phyloP scores from a whole-genome alignment of 2,113 vertebrate genomes.

The Cyanoliseus patagonus region DNA sequence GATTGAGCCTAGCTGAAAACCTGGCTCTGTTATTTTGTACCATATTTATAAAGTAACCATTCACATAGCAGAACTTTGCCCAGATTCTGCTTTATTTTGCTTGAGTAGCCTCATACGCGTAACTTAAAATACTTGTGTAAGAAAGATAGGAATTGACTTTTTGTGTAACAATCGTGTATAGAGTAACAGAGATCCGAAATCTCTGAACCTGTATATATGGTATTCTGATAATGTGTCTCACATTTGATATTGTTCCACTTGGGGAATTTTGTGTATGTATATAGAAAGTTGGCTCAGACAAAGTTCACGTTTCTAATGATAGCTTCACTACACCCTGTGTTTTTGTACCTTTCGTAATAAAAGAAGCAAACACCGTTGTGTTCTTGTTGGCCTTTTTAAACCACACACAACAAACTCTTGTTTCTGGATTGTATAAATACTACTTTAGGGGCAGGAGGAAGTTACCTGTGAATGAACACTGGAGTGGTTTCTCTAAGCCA shows the following conservation, averaged over 20 bases:
- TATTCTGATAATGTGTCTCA: conserved; percentile 74
- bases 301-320: conserved; percentile 10
- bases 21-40: not conserved
- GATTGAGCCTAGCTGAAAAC: not conserved
- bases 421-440: not conserved
- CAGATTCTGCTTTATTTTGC: not conserved
- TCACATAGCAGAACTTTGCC: not conserved
- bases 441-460: not conserved
- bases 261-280: conserved; percentile 77
- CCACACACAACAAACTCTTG: not conserved
- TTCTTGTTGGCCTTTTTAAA: not conserved
- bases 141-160: not conserved
- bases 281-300: conserved; percentile 62
- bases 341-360: conserved; percentile 76
- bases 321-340: conserved; percentile 41
- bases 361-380: conserved; percentile 14
- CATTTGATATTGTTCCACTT: conserved; percentile 76
- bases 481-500: not conserved
- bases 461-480: not conserved
- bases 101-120: not conserved
- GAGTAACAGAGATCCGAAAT: conserved; percentile 22
- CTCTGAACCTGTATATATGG: conserved; percentile 58
- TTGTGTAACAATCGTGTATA: conserved; percentile 22
- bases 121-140: conserved; percentile 11
- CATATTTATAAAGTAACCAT: not conserved